phyloP scores from a whole-genome alignment of 2,113 vertebrate genomes.

The Bolborhynchus lineola region DNA sequence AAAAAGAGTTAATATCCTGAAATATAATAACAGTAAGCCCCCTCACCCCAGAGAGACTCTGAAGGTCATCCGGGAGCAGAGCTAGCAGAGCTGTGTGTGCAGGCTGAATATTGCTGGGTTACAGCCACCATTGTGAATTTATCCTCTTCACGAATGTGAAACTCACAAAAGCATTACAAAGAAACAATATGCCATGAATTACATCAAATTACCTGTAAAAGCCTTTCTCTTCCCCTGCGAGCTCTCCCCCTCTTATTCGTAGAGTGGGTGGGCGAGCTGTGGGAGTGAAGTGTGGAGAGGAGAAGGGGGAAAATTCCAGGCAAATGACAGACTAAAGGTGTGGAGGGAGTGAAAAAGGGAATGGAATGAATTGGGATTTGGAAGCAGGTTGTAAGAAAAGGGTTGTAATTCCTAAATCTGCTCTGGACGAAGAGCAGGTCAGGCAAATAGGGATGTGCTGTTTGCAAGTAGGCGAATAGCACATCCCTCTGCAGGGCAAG shows the following conservation, averaged over 20 bases:
- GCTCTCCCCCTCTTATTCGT: conserved; percentile 21
- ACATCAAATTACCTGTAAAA: conserved; percentile 68
- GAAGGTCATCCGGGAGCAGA: conserved; percentile 1
- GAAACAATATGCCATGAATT: conserved; percentile 40
- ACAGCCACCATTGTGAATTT: not conserved
- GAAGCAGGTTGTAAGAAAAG: not conserved
- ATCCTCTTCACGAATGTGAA: not conserved
- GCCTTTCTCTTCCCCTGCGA: conserved; percentile 35
- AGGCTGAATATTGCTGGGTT: not conserved
- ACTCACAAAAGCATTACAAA: not conserved
- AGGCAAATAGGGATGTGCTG: fast-evolving
- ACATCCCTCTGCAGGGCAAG: not conserved
- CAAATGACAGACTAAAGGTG: conserved; percentile 40
- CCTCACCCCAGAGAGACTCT: not conserved
- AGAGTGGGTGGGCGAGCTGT: conserved; percentile 45
- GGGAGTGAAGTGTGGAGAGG: conserved; percentile 45
- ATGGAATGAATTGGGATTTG: not conserved
- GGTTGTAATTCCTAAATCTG: not conserved
- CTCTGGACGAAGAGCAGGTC: not conserved
- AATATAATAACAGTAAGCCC: not conserved
- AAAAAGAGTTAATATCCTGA: conserved; percentile 29
- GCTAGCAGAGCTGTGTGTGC: not conserved
- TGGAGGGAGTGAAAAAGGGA: not conserved
- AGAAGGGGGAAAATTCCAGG: conserved; percentile 28
- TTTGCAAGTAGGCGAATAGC: not conserved